phyloP scores from a whole-genome alignment of 2,888 invertebrate genomes.

The Rugalucina vietnamica region DNA sequence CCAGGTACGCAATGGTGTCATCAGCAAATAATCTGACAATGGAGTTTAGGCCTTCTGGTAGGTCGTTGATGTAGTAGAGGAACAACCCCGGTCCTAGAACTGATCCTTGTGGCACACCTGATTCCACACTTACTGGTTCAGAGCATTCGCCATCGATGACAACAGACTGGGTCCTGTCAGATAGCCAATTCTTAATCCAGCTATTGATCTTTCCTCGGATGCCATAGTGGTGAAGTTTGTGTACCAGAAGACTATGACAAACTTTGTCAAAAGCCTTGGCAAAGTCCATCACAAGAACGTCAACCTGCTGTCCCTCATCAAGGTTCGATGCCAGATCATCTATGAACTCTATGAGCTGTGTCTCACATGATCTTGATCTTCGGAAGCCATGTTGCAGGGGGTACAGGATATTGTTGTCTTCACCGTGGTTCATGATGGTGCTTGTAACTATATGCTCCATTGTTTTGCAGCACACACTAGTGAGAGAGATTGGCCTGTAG shows the following conservation, averaged over 20 bases:
- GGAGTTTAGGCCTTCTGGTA: neutral
- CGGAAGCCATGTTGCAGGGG: neutral
- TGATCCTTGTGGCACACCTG: neutral
- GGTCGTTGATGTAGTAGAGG: neutral
- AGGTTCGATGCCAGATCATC: neutral
- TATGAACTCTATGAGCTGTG: neutral
- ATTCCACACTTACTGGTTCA: neutral
- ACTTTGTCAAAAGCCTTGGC: neutral
- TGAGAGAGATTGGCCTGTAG: neutral
- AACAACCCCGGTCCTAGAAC: neutral
- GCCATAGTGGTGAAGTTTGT: neutral
- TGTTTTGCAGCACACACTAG: neutral
- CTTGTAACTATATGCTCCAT: neutral
- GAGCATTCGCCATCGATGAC: neutral
- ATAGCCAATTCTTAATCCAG: neutral
- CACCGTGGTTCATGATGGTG: neutral
- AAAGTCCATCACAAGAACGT: neutral
- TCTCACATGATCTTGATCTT: neutral
- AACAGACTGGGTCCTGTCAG: neutral
- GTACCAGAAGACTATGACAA: neutral
- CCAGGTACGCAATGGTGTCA: neutral
- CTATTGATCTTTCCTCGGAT: neutral
- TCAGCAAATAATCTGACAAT: neutral
- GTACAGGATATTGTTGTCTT: neutral
- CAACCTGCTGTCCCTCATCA: neutral